Conservation (phyloP, 2,797 vertebrate genomes). For the Picus viridis region DNA sequence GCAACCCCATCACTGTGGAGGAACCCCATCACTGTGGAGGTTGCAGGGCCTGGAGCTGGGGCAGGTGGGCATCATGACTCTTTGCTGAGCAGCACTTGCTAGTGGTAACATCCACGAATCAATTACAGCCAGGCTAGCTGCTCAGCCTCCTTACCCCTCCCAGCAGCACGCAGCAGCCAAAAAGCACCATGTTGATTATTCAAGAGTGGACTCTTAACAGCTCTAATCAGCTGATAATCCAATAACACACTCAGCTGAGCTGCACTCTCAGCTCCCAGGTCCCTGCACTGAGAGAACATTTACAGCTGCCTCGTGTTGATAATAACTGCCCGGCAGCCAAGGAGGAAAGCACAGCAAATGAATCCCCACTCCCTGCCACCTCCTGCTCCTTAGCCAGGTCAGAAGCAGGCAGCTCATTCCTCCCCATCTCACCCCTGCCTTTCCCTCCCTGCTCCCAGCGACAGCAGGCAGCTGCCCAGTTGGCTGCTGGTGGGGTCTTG, state of each 20-base stretch:
- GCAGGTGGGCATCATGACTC: not conserved
- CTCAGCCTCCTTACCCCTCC: constrained; percentile 26
- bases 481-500: not conserved
- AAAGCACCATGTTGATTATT: constrained; percentile 67
- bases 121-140: not conserved
- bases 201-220: constrained; percentile 68
- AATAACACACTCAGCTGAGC: constrained; percentile 70
- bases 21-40: not conserved
- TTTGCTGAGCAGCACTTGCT: rapidly evolving
- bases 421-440: not conserved
- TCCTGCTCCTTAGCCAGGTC: not conserved
- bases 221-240: constrained; percentile 73
- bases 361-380: not conserved
- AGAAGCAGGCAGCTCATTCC: not conserved
- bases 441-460: not conserved
- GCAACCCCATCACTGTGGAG: too few relatives aligned
- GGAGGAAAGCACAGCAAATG: not conserved
- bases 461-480: not conserved
- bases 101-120: not conserved
- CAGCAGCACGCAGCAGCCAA: constrained; percentile 35
- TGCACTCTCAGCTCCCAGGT: constrained; percentile 43
- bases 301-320: not conserved
- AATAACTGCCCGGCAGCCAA: constrained; percentile 4
- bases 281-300: constrained; percentile 25
- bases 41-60: not conserved